These are phyloP conservation scores for Chanos chanos DNA, from an alignment of 2,797 vertebrate species.

Conservation along the genomic window DNA sequence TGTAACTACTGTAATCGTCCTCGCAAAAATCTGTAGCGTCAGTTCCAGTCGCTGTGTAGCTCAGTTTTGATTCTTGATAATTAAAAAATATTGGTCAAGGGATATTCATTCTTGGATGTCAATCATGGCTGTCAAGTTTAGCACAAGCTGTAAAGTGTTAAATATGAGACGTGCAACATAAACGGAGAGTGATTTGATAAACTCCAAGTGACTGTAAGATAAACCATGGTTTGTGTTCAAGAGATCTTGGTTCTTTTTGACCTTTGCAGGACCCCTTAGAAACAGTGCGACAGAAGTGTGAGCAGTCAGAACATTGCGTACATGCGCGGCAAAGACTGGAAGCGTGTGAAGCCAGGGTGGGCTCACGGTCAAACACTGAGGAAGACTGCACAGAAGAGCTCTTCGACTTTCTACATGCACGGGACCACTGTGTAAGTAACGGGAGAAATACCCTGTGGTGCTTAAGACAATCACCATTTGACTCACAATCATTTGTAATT, in stretches of 20 bases:
- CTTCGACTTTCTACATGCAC: conserved; percentile 88
- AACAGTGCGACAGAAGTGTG: conserved; percentile 76
- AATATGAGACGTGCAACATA: too few species aligned
- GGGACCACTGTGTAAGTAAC: conserved; percentile 88
- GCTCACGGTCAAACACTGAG: conserved; percentile 70
- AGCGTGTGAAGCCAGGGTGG: conserved; percentile 74
- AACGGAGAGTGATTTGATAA: not conserved
- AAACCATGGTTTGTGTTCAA: not conserved
- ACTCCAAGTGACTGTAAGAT: not conserved
- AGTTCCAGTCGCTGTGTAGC: too few species aligned
- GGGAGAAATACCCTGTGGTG: too few species aligned
- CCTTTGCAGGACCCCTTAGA: conserved; percentile 79
- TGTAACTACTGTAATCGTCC: too few species aligned
- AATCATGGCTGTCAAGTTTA: too few species aligned
- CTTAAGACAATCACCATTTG: too few species aligned
- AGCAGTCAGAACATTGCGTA: conserved; percentile 76
- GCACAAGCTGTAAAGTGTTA: too few species aligned
- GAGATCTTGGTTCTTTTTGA: conserved; percentile 7
- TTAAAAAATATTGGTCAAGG: too few species aligned
- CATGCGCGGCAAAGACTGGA: conserved; percentile 78
- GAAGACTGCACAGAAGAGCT: conserved; percentile 92
- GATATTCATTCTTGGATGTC: too few species aligned
- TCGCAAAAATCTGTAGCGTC: too few species aligned
- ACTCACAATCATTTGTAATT: too few species aligned
- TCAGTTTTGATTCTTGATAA: too few species aligned